phyloP scores from a whole-genome alignment of 2,797 vertebrate species.

The Pterois miles region DNA sequence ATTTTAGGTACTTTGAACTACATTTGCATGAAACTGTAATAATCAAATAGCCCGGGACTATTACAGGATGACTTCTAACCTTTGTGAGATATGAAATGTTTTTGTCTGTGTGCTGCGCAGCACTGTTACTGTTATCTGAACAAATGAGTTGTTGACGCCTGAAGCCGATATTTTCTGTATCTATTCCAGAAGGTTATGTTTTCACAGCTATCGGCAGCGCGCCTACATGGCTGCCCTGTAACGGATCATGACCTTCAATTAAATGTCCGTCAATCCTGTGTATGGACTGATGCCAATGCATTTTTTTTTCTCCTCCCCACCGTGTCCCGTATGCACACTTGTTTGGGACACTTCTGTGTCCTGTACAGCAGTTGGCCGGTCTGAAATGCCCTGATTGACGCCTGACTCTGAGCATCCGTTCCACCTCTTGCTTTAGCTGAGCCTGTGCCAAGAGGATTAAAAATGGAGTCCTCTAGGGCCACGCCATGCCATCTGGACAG shows the following conservation, averaged over 20 bases:
- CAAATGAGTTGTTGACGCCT: neutral
- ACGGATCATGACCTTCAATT: slow-evolving; percentile 20
- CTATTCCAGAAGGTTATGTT: slow-evolving; percentile 1
- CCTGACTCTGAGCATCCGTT: slow-evolving; percentile 74
- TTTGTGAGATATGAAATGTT: neutral
- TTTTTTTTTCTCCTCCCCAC: neutral
- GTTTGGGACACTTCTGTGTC: slow-evolving; percentile 11
- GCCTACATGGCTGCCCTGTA: neutral
- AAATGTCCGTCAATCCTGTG: slow-evolving; percentile 27
- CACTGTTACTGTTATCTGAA: neutral
- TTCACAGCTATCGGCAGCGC: neutral
- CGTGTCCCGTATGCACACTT: neutral
- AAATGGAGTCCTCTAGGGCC: slow-evolving; percentile 77
- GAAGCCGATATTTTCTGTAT: neutral
- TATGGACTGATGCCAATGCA: neutral
- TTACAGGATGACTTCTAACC: neutral
- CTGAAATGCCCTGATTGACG: slow-evolving; percentile 67
- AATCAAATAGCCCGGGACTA: neutral
- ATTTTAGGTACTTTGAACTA: neutral
- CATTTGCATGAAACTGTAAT: neutral
- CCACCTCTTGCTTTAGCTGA: slow-evolving; percentile 72
- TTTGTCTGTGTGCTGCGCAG: too few relatives aligned
- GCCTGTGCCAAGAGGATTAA: slow-evolving; percentile 82
- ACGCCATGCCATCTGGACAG: slow-evolving; percentile 80
- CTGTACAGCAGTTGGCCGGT: slow-evolving; percentile 24